Conservation (phyloP, 2,797 vertebrate species). For the Halcyon leucocephala region DNA sequence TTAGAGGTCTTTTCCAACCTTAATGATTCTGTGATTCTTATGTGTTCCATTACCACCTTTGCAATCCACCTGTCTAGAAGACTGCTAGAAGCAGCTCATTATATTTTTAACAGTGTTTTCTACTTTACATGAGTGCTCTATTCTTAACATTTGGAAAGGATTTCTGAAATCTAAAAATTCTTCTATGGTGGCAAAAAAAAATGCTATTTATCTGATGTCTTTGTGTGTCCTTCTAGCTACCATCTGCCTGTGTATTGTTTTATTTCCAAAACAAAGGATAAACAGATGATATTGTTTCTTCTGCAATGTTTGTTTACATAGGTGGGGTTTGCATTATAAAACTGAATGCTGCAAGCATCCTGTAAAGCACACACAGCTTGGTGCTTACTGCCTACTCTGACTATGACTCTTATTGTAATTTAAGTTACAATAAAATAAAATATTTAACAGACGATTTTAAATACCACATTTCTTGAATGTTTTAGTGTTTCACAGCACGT, state of each 20-base stretch:
- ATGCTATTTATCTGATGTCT: background rate
- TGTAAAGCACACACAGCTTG: background rate
- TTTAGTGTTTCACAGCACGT: background rate
- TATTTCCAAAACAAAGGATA: conserved; percentile 49
- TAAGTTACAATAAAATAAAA: conserved; percentile 26
- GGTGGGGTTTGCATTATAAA: conserved; percentile 25
- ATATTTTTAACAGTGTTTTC: background rate
- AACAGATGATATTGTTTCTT: conserved; percentile 52
- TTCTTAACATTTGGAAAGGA: background rate
- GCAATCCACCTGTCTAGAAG: background rate
- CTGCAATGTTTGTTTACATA: conserved; percentile 33
- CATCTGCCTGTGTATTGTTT: conserved; percentile 51
- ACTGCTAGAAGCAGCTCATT: background rate
- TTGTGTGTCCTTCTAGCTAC: conserved; percentile 38
- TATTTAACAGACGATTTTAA: background rate
- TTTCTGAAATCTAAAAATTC: conserved; percentile 12
- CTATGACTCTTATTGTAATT: background rate
- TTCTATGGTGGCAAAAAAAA: background rate
- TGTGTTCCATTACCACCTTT: background rate
- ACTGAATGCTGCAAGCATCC: background rate
- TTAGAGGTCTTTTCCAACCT: too few relatives aligned
- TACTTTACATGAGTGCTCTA: background rate
- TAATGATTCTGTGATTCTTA: too few relatives aligned
- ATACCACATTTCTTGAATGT: background rate
- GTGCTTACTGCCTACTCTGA: background rate